Conservation (phyloP, 2,888 invertebrate genomes). For the Patella caerulea region DNA sequence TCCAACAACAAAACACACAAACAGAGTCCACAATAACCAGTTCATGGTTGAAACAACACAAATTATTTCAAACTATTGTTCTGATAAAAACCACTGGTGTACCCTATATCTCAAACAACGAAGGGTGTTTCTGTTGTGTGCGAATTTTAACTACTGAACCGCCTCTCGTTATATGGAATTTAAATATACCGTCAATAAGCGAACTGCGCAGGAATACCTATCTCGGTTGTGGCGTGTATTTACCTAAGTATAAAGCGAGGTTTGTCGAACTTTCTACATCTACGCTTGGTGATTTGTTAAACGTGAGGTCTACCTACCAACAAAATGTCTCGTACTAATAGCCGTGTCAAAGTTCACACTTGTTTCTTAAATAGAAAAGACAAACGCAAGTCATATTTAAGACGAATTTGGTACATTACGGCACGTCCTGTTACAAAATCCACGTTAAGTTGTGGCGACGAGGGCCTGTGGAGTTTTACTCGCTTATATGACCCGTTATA, state of each 20-base stretch:
- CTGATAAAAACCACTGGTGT: not conserved
- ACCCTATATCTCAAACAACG: not conserved
- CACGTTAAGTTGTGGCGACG: no score
- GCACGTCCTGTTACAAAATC: not conserved
- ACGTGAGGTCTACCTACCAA: not conserved
- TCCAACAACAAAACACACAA: not conserved
- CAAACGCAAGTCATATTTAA: not conserved
- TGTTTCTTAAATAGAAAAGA: conserved; percentile 5
- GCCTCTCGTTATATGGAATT: not conserved
- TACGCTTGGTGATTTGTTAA: not conserved
- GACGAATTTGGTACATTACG: not conserved
- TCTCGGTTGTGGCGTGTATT: not conserved
- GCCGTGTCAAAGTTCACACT: conserved; percentile 4
- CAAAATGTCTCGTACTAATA: not conserved
- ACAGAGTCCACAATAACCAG: no score
- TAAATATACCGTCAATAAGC: no score
- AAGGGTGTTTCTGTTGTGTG: not conserved
- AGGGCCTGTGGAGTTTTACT: no score
- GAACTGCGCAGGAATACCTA: no score
- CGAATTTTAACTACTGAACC: not conserved
- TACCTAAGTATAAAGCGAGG: conserved; percentile 4
- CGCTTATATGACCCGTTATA: no score
- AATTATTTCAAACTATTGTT: not conserved
- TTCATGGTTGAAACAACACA: no score
- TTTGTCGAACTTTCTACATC: not conserved